phyloP scores from a whole-genome alignment of 2,797 vertebrate species.

The Xerus rutilus region DNA sequence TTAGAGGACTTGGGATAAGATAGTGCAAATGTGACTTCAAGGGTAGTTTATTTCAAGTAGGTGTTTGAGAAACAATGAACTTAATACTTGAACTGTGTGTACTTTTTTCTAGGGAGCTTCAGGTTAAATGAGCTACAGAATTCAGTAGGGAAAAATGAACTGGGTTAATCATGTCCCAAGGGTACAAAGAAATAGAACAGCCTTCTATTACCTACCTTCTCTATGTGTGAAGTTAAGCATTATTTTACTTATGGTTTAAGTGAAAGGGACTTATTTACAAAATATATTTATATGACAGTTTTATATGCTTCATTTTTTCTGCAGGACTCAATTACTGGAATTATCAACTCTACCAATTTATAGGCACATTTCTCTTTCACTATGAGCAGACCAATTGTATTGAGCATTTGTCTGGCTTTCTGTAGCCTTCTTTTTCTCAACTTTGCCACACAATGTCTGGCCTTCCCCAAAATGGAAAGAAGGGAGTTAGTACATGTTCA shows the following conservation, averaged over 20 bases:
- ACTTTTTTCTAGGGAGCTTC: slow-evolving; percentile 62
- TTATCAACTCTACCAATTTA: slow-evolving; percentile 62
- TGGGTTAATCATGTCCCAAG: slow-evolving; percentile 71
- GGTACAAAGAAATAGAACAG: slow-evolving; percentile 71
- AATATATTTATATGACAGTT: slow-evolving; percentile 38
- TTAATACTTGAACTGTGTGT: slow-evolving; percentile 27
- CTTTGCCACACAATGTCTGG: slow-evolving; percentile 75
- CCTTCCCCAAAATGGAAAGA: slow-evolving; percentile 72
- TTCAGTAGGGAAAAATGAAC: slow-evolving; percentile 74
- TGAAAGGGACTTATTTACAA: slow-evolving; percentile 36
- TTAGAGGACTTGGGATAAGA: slow-evolving; percentile 15
- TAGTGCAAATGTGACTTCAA: slow-evolving; percentile 62
- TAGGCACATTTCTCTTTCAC: slow-evolving; percentile 66
- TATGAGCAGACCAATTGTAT: slow-evolving; percentile 82
- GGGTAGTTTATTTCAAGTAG: slow-evolving; percentile 67
- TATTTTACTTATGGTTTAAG: slow-evolving; percentile 29
- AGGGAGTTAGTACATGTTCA: slow-evolving; percentile 18
- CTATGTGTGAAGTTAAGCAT: slow-evolving; percentile 51
- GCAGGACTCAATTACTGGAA: slow-evolving; percentile 77
- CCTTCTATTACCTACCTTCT: neutral
- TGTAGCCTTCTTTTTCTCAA: slow-evolving; percentile 85
- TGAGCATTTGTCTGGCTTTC: slow-evolving; percentile 77
- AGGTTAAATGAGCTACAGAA: slow-evolving; percentile 47
- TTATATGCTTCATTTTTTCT: slow-evolving; percentile 73
- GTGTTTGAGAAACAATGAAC: slow-evolving; percentile 51